These are phyloP conservation scores for Callosobruchus maculatus DNA, from an alignment of 2,888 invertebrate genomes.

Conservation along the genomic window DNA sequence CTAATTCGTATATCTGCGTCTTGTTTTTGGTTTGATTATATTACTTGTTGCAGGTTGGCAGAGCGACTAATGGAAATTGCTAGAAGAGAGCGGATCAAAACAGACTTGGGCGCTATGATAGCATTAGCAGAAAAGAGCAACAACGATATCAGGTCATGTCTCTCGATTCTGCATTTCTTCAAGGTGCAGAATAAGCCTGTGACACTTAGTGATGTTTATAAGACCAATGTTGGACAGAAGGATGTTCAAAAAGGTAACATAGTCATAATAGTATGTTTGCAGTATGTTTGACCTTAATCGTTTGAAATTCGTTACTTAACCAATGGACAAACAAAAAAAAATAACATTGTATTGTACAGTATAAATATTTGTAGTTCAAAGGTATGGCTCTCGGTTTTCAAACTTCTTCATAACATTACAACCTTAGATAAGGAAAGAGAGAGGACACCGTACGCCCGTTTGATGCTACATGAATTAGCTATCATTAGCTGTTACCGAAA, in stretches of 20 bases:
- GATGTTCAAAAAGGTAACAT: slow-evolving; percentile 69
- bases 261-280: not conserved
- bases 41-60: slow-evolving; percentile 41
- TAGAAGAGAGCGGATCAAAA: slow-evolving; percentile 61
- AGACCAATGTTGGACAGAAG: slow-evolving; percentile 76
- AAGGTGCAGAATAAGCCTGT: slow-evolving; percentile 45
- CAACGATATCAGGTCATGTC: slow-evolving; percentile 88
- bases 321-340: no score
- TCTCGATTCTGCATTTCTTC: slow-evolving; percentile 75
- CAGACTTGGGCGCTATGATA: slow-evolving; percentile 66
- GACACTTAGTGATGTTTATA: slow-evolving; percentile 57
- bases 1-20: no score
- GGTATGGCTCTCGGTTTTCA: no score
- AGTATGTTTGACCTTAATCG: not conserved
- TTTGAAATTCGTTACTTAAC: not conserved
- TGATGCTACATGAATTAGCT: no score
- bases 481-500: no score
- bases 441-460: no score
- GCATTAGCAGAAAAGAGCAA: slow-evolving; percentile 79
- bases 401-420: no score
- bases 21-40: no score
- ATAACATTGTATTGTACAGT: no score
- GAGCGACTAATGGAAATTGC: slow-evolving; percentile 69
- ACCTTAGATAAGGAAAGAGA: no score
- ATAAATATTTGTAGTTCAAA: no score